Conservation (phyloP, 2,888 invertebrate species). For the Suillia variegata region DNA sequence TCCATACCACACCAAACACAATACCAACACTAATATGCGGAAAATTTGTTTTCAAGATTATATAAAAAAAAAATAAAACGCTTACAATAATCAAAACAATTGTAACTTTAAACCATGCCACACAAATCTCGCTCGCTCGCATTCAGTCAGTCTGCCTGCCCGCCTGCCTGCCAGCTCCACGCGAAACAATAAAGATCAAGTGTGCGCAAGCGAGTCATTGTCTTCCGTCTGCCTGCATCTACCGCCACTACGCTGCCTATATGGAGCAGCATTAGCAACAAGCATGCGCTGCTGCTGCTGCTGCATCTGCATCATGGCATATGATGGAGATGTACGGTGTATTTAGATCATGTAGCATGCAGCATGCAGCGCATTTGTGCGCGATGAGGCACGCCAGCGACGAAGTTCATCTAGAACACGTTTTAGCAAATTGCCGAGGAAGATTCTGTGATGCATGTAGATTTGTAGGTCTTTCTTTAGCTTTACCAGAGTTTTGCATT, state of each 20-base stretch:
- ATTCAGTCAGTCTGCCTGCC: not conserved
- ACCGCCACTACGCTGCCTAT: not conserved
- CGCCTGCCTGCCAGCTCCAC: not conserved
- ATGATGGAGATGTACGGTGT: not conserved
- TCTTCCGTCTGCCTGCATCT: not conserved
- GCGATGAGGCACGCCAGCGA: no score
- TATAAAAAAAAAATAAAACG: not conserved
- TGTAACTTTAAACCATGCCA: not conserved
- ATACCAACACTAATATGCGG: not conserved
- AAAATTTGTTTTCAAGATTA: not conserved
- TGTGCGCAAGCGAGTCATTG: not conserved
- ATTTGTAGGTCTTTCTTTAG: not conserved
- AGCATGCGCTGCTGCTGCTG: not conserved
- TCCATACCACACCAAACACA: not conserved
- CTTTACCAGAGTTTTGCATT: not conserved
- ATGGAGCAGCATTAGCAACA: not conserved
- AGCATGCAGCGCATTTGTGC: not conserved
- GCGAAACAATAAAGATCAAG: not conserved
- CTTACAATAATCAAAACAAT: not conserved
- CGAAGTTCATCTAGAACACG: conserved; percentile 3
- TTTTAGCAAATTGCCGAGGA: not conserved
- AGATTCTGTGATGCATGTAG: not conserved
- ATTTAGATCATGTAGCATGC: not conserved
- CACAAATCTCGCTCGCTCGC: no score
- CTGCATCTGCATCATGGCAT: not conserved